These are phyloP conservation scores for Netelia virgata DNA, from an alignment of 2,888 invertebrate genomes.

Conservation along the genomic window DNA sequence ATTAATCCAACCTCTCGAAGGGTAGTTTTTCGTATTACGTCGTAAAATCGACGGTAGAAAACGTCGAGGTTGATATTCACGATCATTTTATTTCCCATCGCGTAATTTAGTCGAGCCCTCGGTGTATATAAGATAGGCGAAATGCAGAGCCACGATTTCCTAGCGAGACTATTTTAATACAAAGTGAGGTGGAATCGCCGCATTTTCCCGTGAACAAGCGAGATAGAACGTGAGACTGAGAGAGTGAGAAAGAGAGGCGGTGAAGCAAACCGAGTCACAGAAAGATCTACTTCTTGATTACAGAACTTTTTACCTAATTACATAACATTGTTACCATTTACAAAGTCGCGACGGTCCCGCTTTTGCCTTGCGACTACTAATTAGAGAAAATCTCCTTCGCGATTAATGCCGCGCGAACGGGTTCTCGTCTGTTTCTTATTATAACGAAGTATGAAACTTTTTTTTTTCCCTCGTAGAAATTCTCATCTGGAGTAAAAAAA, in stretches of 20 bases:
- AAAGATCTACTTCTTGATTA: conserved; percentile 84
- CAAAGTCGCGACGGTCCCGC: conserved; percentile 80
- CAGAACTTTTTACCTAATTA: conserved; percentile 85
- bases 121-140: conserved; percentile 80
- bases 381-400: conserved; percentile 74
- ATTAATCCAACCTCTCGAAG: too few relatives aligned
- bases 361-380: conserved; percentile 80
- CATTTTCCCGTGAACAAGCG: conserved; percentile 52
- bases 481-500: too few relatives aligned
- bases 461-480: conserved; percentile 15
- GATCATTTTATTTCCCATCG: conserved; percentile 34
- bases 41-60: neutral
- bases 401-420: conserved; percentile 76
- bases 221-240: conserved; percentile 66
- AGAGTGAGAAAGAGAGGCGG: conserved; percentile 13
- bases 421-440: conserved; percentile 65
- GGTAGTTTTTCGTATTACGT: neutral
- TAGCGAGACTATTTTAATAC: conserved; percentile 83
- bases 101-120: conserved; percentile 69
- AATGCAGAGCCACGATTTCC: conserved; percentile 79
- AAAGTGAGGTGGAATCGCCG: conserved; percentile 74
- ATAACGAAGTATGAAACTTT: conserved; percentile 65
- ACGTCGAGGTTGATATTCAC: neutral
- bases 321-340: conserved; percentile 84
- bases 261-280: conserved; percentile 74